Percentiles rank a stretch among this genome's conserved stretches.
Evolutionary conservation across 2,888 invertebrate species (phyloP).

Genomic region (Eupithecia exiguata): DNA sequence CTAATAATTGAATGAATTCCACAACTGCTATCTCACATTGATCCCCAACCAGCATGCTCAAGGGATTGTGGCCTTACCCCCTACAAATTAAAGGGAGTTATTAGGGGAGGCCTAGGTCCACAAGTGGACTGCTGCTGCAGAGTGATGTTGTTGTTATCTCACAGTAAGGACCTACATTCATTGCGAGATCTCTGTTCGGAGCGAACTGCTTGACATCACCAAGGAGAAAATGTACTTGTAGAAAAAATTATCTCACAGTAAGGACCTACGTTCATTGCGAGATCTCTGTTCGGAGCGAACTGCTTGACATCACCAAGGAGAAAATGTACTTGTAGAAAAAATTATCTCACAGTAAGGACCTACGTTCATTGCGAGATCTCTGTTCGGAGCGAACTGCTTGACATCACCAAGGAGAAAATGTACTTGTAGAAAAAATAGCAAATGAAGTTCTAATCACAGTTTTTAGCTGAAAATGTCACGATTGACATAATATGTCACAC

Average conservation of each 20-base stretch:
- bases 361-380: not conserved
- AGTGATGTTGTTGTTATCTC: too few relatives aligned
- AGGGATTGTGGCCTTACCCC: too few relatives aligned
- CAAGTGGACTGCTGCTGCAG: too few relatives aligned
- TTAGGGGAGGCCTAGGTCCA: too few relatives aligned
- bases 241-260: too few relatives aligned
- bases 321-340: not conserved
- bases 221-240: not conserved
- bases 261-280: not conserved
- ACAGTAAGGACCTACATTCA: not conserved
- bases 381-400: not conserved
- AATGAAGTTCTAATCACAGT: too few relatives aligned
- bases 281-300: not conserved
- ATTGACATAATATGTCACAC: not conserved
- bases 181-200: not conserved
- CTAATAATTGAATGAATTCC: not conserved
- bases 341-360: not conserved
- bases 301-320: slow-evolving; percentile 1
- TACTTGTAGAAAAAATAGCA: not conserved
- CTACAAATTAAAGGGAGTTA: too few relatives aligned
- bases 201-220: not conserved
- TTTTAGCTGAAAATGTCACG: not conserved
- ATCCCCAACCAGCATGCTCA: too few relatives aligned
- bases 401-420: not conserved
- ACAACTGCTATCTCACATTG: not conserved